phyloP scores from a whole-genome alignment of 2,797 vertebrate species.

The Amazonetta brasiliensis region DNA sequence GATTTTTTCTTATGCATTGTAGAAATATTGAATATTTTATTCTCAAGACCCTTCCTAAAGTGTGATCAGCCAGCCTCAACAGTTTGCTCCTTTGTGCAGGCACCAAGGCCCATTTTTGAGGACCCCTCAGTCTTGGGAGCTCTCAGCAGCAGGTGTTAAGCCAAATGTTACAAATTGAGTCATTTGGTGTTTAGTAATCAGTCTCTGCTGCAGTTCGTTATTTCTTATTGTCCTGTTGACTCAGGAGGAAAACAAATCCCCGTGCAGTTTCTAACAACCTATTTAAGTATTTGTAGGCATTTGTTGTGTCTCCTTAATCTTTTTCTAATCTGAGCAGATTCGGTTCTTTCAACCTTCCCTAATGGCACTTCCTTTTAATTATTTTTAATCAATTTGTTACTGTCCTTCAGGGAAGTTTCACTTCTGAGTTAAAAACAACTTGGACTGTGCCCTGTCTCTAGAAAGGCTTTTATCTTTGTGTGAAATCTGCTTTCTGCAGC shows the following conservation, averaged over 20 bases:
- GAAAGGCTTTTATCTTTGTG: neutral
- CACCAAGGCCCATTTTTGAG: neutral
- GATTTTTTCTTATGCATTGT: neutral
- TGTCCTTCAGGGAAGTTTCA: neutral
- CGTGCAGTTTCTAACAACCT: neutral
- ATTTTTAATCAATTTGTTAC: conserved; percentile 29
- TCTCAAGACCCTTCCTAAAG: neutral
- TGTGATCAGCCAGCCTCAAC: neutral
- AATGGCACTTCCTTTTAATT: conserved; percentile 33
- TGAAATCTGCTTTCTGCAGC: conserved; percentile 27
- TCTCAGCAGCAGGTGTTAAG: conserved; percentile 35
- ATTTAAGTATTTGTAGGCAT: conserved; percentile 33
- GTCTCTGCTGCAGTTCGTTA: neutral
- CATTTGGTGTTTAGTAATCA: conserved; percentile 20
- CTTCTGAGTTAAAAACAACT: neutral
- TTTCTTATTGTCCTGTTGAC: conserved; percentile 22
- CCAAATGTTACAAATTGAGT: neutral
- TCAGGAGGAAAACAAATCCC: conserved; percentile 38
- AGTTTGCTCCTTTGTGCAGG: neutral
- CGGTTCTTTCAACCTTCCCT: neutral
- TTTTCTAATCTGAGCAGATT: conserved; percentile 18
- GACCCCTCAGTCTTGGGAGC: neutral
- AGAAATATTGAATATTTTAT: neutral
- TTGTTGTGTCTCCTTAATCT: conserved; percentile 26
- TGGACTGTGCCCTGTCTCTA: neutral